Percentiles rank a stretch among this genome's conserved stretches.
Conservation (phyloP, 2,888 invertebrate species). For the Acleris emargana region DNA sequence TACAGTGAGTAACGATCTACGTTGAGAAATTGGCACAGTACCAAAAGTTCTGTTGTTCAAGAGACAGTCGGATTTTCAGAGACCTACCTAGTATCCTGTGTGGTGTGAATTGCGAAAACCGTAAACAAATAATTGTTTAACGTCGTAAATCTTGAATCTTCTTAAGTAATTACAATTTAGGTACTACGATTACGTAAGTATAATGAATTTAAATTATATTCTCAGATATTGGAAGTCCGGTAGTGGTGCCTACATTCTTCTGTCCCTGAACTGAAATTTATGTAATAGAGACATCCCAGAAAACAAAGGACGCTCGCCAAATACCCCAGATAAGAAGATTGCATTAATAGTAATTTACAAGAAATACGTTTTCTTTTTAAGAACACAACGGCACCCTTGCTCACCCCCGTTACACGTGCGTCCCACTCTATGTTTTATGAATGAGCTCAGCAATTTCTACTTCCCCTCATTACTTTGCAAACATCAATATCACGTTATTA, state of each 20-base stretch:
- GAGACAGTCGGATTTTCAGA: slow-evolving; percentile 12
- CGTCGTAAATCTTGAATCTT: too few species aligned
- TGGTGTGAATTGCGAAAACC: too few species aligned
- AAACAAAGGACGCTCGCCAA: not conserved
- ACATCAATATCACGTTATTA: slow-evolving; percentile 55
- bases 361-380: slow-evolving; percentile 14
- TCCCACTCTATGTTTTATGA: slow-evolving; percentile 70
- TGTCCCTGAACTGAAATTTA: not conserved
- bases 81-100: too few species aligned
- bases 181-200: not conserved
- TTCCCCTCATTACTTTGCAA: slow-evolving; percentile 58
- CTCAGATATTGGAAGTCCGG: too few species aligned
- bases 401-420: slow-evolving; percentile 57
- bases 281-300: not conserved
- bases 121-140: not conserved
- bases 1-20: slow-evolving; percentile 48
- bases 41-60: slow-evolving; percentile 51
- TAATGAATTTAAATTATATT: not conserved
- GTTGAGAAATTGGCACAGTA: slow-evolving; percentile 70
- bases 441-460: slow-evolving; percentile 63
- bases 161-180: too few species aligned
- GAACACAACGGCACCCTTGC: slow-evolving; percentile 51
- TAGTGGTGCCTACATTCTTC: not conserved
- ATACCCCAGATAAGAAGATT: slow-evolving; percentile 2
- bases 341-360: slow-evolving; percentile 19